phyloP scores from a whole-genome alignment of 2,888 invertebrate genomes.

The Tromatobia lineatoria region DNA sequence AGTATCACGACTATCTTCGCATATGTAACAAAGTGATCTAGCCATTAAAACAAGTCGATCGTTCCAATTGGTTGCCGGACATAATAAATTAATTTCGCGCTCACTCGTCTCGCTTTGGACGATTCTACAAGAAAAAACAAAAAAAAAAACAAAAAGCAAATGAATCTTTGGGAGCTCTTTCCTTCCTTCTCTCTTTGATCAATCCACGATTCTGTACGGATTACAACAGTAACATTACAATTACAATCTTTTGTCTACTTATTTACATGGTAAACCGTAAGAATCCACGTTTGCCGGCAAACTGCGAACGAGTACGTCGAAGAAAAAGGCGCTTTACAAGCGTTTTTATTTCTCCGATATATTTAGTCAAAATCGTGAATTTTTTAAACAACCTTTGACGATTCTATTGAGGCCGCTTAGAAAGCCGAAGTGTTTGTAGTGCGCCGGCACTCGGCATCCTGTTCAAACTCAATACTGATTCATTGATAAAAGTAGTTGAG shows the following conservation, averaged over 20 bases:
- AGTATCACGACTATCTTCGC: constrained; percentile 18
- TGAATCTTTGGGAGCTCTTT: constrained; percentile 63
- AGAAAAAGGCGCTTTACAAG: constrained; percentile 19
- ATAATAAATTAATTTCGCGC: constrained; percentile 46
- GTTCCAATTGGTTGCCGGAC: constrained; percentile 23
- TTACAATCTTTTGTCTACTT: constrained; percentile 55
- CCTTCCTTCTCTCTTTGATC: constrained; percentile 31
- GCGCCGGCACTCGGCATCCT: constrained; percentile 18
- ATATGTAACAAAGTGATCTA: constrained; percentile 1
- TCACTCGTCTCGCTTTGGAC: constrained; percentile 54
- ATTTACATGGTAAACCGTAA: constrained; percentile 58
- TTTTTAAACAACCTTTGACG: not conserved
- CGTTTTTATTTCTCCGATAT: constrained; percentile 2
- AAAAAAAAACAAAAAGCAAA: constrained; percentile 49
- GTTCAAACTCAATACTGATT: not conserved
- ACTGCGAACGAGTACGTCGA: constrained; percentile 33
- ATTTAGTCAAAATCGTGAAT: constrained; percentile 1
- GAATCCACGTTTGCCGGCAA: constrained; percentile 36
- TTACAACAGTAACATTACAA: constrained; percentile 59
- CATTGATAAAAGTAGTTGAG: not conserved
- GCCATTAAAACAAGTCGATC: constrained; percentile 13
- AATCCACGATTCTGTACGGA: constrained; percentile 58
- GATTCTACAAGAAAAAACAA: constrained; percentile 48
- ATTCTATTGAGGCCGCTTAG: not conserved
- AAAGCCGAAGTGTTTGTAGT: not conserved